Base-by-base conservation (phyloP, 2,888 invertebrate species). In the Ctena decussata region DNA sequence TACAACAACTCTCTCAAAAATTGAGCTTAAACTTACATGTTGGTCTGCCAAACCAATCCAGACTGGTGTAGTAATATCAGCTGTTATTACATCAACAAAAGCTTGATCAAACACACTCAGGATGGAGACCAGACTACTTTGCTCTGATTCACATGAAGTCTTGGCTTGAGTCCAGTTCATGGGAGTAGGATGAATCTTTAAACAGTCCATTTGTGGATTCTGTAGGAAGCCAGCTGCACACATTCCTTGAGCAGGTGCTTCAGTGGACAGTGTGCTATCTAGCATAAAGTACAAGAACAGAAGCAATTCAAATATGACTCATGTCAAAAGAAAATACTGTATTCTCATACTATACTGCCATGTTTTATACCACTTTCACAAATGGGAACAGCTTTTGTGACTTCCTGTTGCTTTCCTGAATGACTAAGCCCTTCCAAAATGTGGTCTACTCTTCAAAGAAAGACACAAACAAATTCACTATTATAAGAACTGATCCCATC, bases 121-220 rank as follows among this genome's bases (percentile, higher is more conserved):
- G n/a, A 91, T 72, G 6, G 90, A 89, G 39, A 80, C 85, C 69
- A 92, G 76, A 21, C 71, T 83, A 2, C 24, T 35, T 65, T 35
- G 21, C 27, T 80, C 74, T 24, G 24, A n/a, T 30, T 72, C 15
- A 78, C 92, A 92, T 0, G 72, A 18, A 0, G 65, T 46, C n/a
- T 80, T 72, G 24, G 92, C 92, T 53, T 91, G 87, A 41, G 32
- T 77, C 87, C 89, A 92, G 3, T 87, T 84, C 60, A 82, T 69
- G 2, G 79, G 53, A 15, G 82, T 77, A 15, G 74, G 39, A 46
- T 81, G 76, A 30, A 86, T 24, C 27, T 71, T 82, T 24, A 60
- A 74, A 74, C 89, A 86, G 35, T 89, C 89, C 60, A 84, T 32
- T 35, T 69, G 60, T n/a, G 82, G 74, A 35, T 85, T 27, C 60